A percentile compares a stretch with the other conserved stretches of the same genome.
phyloP scores from a whole-genome alignment of 2,797 vertebrate species.

The Sphaeramia orbicularis region DNA sequence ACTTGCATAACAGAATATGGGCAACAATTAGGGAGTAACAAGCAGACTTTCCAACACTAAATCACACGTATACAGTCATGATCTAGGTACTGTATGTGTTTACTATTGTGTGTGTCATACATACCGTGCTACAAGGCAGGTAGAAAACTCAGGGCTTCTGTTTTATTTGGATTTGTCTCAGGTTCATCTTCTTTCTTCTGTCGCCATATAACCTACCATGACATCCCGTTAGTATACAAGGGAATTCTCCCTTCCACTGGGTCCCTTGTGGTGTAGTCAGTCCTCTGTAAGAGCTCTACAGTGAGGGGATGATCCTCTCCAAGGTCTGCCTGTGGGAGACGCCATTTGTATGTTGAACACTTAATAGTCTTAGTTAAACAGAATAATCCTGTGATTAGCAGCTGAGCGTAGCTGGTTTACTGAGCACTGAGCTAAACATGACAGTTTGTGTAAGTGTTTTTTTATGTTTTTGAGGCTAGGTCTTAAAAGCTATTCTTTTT shows the following conservation, averaged over 20 bases:
- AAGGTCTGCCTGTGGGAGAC: slow-evolving; percentile 71
- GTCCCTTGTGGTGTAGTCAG: slow-evolving; percentile 22
- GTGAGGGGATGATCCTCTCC: slow-evolving; percentile 68
- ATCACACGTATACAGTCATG: not conserved
- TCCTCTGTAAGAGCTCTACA: slow-evolving; percentile 39
- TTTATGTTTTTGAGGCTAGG: slow-evolving; percentile 5
- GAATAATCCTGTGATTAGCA: slow-evolving; percentile 81
- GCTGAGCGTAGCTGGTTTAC: slow-evolving; percentile 60
- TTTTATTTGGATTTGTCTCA: slow-evolving; percentile 16
- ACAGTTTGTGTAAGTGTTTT: slow-evolving; percentile 1
- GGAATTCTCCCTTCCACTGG: slow-evolving; percentile 37
- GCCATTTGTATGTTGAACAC: slow-evolving; percentile 72
- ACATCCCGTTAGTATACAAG: slow-evolving; percentile 55
- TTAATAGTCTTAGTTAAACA: slow-evolving; percentile 81
- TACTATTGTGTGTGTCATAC: slow-evolving; percentile 27
- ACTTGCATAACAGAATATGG: not conserved
- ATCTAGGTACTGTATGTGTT: not conserved
- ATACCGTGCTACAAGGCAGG: slow-evolving; percentile 23
- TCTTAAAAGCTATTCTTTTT: slow-evolving; percentile 4
- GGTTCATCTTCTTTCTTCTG: slow-evolving; percentile 28
- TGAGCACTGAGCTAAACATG: slow-evolving; percentile 24
- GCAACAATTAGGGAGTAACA: not conserved
- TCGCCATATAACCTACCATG: slow-evolving; percentile 40
- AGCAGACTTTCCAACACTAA: slow-evolving; percentile 10
- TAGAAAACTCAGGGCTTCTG: slow-evolving; percentile 13